phyloP scores from a whole-genome alignment of 2,888 invertebrate species.

The Cephus spinipes region DNA sequence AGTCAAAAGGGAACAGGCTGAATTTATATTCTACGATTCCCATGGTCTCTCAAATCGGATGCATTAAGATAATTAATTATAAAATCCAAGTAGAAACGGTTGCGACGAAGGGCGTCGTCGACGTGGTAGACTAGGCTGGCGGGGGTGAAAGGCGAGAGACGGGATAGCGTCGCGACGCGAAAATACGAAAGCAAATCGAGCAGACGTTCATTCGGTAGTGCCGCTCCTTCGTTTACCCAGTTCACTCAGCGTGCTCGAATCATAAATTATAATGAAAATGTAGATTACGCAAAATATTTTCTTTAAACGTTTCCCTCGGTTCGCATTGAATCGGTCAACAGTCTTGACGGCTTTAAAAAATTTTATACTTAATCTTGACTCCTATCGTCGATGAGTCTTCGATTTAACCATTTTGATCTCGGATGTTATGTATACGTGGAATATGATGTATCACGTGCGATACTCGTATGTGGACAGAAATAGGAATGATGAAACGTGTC shows the following conservation, averaged over 20 bases:
- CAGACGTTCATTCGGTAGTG: conserved; percentile 35
- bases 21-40: neutral
- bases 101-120: conserved; percentile 26
- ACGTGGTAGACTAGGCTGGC: conserved; percentile 1
- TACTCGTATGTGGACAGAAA: conserved; percentile 33
- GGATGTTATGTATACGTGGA: neutral
- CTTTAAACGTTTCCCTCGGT: conserved; percentile 13
- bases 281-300: conserved; percentile 49
- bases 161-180: conserved; percentile 34
- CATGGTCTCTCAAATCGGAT: conserved; percentile 41
- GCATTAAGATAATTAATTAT: conserved; percentile 60
- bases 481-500: conserved; percentile 35
- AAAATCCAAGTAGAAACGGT: conserved; percentile 35
- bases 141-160: conserved; percentile 20
- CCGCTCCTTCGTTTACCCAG: conserved; percentile 39
- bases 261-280: conserved; percentile 53
- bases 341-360: neutral
- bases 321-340: neutral
- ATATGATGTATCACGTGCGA: neutral
- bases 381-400: neutral
- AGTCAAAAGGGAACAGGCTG: neutral
- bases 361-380: neutral
- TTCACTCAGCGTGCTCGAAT: conserved; percentile 34
- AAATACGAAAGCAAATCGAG: conserved; percentile 53
- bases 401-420: neutral